These are phyloP conservation scores for Dasysyrphus tricinctus DNA, from an alignment of 2,888 invertebrate genomes.

Conservation along the genomic window DNA sequence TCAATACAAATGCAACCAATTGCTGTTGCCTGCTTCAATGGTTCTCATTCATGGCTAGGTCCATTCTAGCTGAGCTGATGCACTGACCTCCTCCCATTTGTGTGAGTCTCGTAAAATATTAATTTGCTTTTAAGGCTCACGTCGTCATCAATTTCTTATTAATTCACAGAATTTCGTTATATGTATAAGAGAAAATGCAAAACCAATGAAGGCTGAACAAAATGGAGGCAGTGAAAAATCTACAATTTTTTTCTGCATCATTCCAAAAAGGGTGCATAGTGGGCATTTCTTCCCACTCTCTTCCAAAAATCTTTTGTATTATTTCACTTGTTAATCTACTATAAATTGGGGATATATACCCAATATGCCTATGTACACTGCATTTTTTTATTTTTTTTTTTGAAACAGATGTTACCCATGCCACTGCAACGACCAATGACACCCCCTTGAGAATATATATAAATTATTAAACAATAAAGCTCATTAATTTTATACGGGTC, in stretches of 20 bases:
- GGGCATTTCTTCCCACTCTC: not conserved
- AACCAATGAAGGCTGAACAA: constrained; percentile 47
- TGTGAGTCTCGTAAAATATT: constrained; percentile 61
- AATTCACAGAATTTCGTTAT: constrained; percentile 55
- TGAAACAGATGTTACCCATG: constrained; percentile 61
- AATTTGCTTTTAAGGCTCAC: constrained; percentile 74
- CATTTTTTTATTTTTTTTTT: constrained; percentile 11
- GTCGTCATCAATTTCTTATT: constrained; percentile 74
- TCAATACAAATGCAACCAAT: constrained; percentile 1
- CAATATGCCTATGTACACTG: not conserved
- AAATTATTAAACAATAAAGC: constrained; percentile 75
- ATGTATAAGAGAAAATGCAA: constrained; percentile 54
- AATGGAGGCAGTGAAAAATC: not conserved
- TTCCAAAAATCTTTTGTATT: constrained; percentile 39
- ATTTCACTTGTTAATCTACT: constrained; percentile 60
- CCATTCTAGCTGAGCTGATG: not conserved
- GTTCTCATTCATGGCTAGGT: constrained; percentile 43
- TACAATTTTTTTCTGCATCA: not conserved
- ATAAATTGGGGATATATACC: constrained; percentile 50
- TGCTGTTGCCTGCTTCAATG: constrained; percentile 7
- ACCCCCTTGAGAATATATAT: constrained; percentile 63
- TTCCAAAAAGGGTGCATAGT: not conserved
- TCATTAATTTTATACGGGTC: constrained; percentile 76
- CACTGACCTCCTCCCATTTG: not conserved
- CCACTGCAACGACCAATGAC: not conserved